Conservation (phyloP, 2,113 vertebrate species). For the Callipepla californica region DNA sequence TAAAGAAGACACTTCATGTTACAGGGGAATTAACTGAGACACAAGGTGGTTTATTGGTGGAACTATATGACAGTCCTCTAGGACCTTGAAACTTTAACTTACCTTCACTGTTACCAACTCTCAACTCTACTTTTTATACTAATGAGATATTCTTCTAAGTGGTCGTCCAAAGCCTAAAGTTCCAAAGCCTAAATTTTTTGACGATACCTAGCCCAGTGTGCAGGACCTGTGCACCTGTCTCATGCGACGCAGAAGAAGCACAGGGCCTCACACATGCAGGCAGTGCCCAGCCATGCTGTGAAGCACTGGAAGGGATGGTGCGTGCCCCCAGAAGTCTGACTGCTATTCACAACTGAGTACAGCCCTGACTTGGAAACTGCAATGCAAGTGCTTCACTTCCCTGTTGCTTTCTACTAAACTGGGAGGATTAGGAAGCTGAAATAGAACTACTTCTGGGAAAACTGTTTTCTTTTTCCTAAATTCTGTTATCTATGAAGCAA, state of each 20-base stretch:
- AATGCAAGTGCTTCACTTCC: neutral
- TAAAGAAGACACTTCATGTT: neutral
- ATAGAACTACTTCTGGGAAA: neutral
- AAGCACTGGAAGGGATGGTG: neutral
- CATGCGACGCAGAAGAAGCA: neutral
- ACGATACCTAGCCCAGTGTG: neutral
- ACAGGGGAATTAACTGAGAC: neutral
- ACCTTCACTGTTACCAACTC: neutral
- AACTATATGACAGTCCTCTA: neutral
- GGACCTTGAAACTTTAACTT: neutral
- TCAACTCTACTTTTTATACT: neutral
- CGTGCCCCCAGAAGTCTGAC: no score
- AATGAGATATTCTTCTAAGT: neutral
- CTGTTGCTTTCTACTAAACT: neutral
- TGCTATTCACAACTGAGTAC: neutral
- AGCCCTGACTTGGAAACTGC: neutral
- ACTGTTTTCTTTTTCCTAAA: neutral
- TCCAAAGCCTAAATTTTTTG: no score
- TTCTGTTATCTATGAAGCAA: neutral
- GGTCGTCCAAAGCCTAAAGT: no score
- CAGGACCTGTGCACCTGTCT: neutral
- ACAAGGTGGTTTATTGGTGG: neutral
- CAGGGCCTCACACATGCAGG: fast-evolving
- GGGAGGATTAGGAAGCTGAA: neutral
- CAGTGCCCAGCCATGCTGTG: neutral